These are phyloP conservation scores for Melieria omissa DNA, from an alignment of 2,888 invertebrate genomes.

Conservation along the genomic window DNA sequence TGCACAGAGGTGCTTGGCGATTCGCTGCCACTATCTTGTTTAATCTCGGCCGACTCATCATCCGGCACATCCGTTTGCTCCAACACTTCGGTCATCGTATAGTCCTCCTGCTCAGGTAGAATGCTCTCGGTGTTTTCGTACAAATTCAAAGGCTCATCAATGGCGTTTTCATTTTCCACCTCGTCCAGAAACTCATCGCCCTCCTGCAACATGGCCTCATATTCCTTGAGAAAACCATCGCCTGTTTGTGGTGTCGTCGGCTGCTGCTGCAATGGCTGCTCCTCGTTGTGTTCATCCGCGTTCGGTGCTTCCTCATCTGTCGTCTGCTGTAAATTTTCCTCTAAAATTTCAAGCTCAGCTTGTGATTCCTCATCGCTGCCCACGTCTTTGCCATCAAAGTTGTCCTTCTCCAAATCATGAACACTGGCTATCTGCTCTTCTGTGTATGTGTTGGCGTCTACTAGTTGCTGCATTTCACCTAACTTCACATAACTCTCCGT, in stretches of 20 bases:
- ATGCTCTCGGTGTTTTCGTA: too few species aligned
- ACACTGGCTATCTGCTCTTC: constrained; percentile 13
- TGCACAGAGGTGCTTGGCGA: too few species aligned
- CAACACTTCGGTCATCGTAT: too few species aligned
- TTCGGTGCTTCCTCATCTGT: constrained; percentile 5
- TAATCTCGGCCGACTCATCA: background rate
- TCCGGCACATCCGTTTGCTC: background rate
- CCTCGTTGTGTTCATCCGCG: constrained; percentile 1
- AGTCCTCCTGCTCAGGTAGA: too few species aligned
- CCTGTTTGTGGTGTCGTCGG: background rate
- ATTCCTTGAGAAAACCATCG: constrained; percentile 46
- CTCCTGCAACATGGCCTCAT: constrained; percentile 47
- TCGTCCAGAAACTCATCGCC: constrained; percentile 38
- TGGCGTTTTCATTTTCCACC: too few species aligned
- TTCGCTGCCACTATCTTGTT: too few species aligned
- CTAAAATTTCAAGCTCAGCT: constrained; percentile 32
- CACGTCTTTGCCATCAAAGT: background rate
- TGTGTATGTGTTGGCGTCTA: too few species aligned
- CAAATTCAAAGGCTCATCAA: too few species aligned
- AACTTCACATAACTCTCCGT: too few species aligned
- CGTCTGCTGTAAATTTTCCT: constrained; percentile 33
- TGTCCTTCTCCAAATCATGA: constrained; percentile 21
- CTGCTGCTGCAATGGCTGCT: background rate
- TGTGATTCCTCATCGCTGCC: constrained; percentile 34
- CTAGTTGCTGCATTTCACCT: too few species aligned